Evolutionary conservation across 2,797 vertebrate species (phyloP), one percentile per base, ranked within the genome.

Genomic region (Ceryle rudis): DNA sequence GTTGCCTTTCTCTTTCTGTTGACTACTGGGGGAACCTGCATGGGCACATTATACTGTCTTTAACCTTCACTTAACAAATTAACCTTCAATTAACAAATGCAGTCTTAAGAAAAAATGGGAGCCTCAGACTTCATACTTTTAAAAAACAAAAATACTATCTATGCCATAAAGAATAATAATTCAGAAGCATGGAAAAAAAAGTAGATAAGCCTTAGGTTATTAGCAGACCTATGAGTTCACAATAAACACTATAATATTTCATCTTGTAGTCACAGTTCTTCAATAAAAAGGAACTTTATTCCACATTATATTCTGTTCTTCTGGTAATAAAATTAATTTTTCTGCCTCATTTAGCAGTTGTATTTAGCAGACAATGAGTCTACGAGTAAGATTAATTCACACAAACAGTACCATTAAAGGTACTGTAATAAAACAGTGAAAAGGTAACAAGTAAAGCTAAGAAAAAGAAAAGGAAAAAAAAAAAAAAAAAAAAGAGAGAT

Each of bases 311-410:
- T 62, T 89, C 29, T n/a, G 1, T 26, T 91, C 44, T 26, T 90
- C 37, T 46, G 12, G 6, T 74, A 77, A 81, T 14, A 84, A 84
- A 80, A 81, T 81, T 62, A 66, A 28, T 94, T 96, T 84, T 96
- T 88, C 65, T 73, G 83, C 10, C 19, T 81, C 37, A 72, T 84
- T 90, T 88, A 81, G 10, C 29, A 39, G 33, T 6, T 72, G 8
- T 65, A 49, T 81, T 92, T 91, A 71, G 14, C 9, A 86, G n/a
- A 31, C 25, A 81, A 51, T 90, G 19, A 79, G 46, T 88, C 11
- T 57, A 74, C 41, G 29, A 77, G 16, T 46, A 81, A 11, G 94
- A 84, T 83, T 69, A 79, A 85, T 92, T 95, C 55, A 60, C 16
- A 64, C 0, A 90, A 80, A 71, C 35, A 95, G 7, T 80, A 37